Conservation (phyloP, 2,113 vertebrate species). For the Ammodytes dubius region DNA sequence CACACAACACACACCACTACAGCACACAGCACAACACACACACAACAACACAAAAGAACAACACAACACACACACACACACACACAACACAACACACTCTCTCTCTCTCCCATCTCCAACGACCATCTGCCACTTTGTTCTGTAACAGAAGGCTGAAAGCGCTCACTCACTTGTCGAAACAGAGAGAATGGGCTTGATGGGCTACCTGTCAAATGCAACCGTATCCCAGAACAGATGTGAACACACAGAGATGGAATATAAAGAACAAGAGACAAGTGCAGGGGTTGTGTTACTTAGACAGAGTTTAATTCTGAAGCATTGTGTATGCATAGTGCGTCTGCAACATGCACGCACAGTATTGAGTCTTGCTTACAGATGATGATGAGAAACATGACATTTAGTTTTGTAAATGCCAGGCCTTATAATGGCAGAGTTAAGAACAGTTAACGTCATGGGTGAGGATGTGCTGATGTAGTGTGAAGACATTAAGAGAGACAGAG, state of each 20-base stretch:
- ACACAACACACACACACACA: too few species aligned
- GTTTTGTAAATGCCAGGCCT: constrained; percentile 73
- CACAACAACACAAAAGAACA: too few species aligned
- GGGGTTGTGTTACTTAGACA: constrained; percentile 28
- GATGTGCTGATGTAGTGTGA: constrained; percentile 66
- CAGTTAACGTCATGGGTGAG: constrained; percentile 66
- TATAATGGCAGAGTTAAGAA: constrained; percentile 65
- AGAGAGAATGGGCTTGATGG: constrained; percentile 46
- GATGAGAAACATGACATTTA: constrained; percentile 80
- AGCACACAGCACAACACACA: too few species aligned
- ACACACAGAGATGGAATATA: constrained; percentile 39
- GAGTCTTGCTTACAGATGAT: constrained; percentile 48
- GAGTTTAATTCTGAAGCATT: constrained; percentile 20
- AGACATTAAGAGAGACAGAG: constrained; percentile 43
- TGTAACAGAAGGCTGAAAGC: constrained; percentile 56
- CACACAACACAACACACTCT: not conserved
- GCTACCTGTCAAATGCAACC: constrained; percentile 16
- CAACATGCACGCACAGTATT: constrained; percentile 16
- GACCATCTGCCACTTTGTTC: constrained; percentile 55
- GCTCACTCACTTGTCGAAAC: constrained; percentile 47
- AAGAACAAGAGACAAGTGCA: constrained; percentile 30
- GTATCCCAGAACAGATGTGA: constrained; percentile 46
- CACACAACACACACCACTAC: too few species aligned
- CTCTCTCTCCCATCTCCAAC: constrained; percentile 47
- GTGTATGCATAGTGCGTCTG: constrained; percentile 20